Conservation (phyloP, 2,797 vertebrate species). For the Hydrocynus forskahlii region DNA sequence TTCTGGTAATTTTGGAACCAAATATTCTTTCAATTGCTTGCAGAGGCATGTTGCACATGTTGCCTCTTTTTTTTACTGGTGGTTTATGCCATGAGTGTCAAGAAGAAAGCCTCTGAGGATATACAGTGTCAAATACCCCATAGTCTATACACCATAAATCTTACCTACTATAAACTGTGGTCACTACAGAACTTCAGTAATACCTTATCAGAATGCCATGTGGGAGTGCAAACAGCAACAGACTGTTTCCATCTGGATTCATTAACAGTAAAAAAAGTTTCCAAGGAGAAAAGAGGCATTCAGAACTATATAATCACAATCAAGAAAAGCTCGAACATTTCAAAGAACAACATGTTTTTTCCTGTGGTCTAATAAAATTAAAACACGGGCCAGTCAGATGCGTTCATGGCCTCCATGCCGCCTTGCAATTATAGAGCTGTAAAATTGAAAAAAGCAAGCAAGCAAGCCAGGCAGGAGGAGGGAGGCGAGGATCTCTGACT, state of each 20-base stretch:
- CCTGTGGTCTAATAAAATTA: slow-evolving; percentile 87
- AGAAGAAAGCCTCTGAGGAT: slow-evolving; percentile 61
- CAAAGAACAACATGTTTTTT: slow-evolving; percentile 87
- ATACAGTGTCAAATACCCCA: slow-evolving; percentile 70
- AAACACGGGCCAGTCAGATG: slow-evolving; percentile 77
- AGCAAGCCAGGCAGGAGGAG: slow-evolving; percentile 32
- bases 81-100: slow-evolving; percentile 28
- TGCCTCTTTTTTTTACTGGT: slow-evolving; percentile 9
- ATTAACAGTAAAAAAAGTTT: slow-evolving; percentile 75
- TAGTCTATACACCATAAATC: slow-evolving; percentile 76
- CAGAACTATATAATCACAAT: slow-evolving; percentile 77
- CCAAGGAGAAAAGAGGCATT: slow-evolving; percentile 59
- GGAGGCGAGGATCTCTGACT: slow-evolving; percentile 70
- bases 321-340: slow-evolving; percentile 81
- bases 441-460: slow-evolving; percentile 76
- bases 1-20: slow-evolving; percentile 38
- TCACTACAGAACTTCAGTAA: slow-evolving; percentile 78
- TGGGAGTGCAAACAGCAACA: slow-evolving; percentile 70
- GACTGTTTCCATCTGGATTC: slow-evolving; percentile 82
- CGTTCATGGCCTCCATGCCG: slow-evolving; percentile 72
- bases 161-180: slow-evolving; percentile 76
- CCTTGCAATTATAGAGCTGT: slow-evolving; percentile 82
- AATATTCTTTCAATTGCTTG: slow-evolving; percentile 32
- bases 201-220: slow-evolving; percentile 74
- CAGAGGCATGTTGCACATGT: background rate